Evolutionary conservation across 2,797 vertebrate genomes (phyloP), one percentile per base, ranked within the genome.

Genomic region (Naso thynnoides): DNA sequence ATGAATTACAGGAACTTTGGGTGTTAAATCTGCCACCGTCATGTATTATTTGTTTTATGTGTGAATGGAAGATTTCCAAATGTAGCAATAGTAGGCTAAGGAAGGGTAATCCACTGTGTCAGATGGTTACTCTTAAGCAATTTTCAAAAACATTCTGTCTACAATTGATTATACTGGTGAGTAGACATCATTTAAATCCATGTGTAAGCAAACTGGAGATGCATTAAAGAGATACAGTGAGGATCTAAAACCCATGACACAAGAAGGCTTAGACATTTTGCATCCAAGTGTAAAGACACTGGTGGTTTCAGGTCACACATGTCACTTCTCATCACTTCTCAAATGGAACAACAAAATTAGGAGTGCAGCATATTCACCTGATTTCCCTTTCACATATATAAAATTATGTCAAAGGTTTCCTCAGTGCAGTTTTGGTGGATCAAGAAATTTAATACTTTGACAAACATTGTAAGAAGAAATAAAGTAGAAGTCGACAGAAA

Each of bases 191-290:
- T 33, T 9, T 29, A 48, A 56, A 18, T 52, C 19, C 16, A 19
- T 15, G 9, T 57, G 29, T 66, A 14, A 58, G 63, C 2, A 7
- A 15, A 48, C 3, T 14, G 24, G n/a, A 29, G 9, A 52, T 49
- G n/a, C 53, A 29, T 15, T 10, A 21, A 58, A 29, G 26, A 39
- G 3, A 39, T 26, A 26, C 1, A 14, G 21, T 9, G 26, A 38
- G 14, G 15, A 48, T n/a, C 45, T 58, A 10, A 21, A 41, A 26
- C 6, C 10, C 1, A 29, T 9, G 18, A 14, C 7, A 47, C n/a
- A 21, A n/a, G 27, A 4, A 8, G n/a, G 26, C 26, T 44, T 7
- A 58, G 39, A 70, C 53, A 53, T 53, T 70, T 27, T 38, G 41
- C 29, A 59, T 47, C 33, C 13, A n/a, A 21, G 55, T 49, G 49